A percentile compares a stretch with the other conserved stretches of the same genome.
Conservation (phyloP, 1,140 invertebrate genomes). For the Sminthurides bifidus region DNA sequence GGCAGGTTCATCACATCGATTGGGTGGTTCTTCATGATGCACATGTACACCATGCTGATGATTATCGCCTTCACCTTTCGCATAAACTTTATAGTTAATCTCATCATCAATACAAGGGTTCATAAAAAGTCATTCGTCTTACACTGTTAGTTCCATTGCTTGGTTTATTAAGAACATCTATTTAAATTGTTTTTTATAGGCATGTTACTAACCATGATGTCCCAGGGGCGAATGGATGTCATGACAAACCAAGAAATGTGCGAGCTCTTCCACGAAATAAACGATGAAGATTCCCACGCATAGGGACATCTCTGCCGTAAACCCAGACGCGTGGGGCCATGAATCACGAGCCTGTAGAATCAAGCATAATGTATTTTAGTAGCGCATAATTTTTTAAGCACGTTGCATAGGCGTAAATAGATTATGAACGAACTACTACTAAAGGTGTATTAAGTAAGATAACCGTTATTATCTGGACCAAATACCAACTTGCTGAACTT, state of each 20-base stretch:
- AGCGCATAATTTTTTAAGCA: no score
- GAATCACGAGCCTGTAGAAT: constrained; percentile 25
- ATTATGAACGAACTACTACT: no score
- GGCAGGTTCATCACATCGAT: constrained; percentile 31
- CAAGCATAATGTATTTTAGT: constrained; percentile 1
- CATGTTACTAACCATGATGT: constrained; percentile 17
- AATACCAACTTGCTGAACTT: no score
- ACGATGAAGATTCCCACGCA: constrained; percentile 66
- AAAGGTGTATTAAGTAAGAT: no score
- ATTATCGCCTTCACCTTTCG: constrained; percentile 23
- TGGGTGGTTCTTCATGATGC: constrained; percentile 31
- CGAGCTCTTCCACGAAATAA: constrained; percentile 58
- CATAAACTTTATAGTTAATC: not conserved
- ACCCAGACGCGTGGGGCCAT: constrained; percentile 22
- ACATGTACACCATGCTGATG: constrained; percentile 31
- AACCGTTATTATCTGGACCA: no score
- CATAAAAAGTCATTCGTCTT: not conserved
- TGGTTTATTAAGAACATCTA: not conserved
- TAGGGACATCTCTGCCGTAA: constrained; percentile 51
- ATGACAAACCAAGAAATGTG: constrained; percentile 33
- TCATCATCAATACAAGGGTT: not conserved
- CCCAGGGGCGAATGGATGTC: constrained; percentile 28
- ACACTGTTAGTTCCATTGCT: not conserved
- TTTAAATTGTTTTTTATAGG: not conserved
- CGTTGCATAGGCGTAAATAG: no score